phyloP scores from a whole-genome alignment of 2,113 vertebrate species.

The Cricetomys ansorgei region DNA sequence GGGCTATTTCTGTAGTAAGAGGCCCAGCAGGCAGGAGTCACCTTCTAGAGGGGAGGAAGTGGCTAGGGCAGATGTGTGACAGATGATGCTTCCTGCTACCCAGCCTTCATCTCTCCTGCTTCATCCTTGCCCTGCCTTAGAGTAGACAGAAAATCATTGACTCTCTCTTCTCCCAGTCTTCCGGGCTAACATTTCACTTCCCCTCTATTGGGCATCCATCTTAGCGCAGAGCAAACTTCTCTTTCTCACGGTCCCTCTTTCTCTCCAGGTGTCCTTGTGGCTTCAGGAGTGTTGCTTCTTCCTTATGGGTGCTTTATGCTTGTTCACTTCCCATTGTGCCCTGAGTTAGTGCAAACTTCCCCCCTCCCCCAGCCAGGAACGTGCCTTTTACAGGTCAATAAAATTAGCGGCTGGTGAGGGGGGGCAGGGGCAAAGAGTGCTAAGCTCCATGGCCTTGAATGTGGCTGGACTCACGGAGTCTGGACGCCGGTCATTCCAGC shows the following conservation, averaged over 20 bases:
- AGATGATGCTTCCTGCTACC: background rate
- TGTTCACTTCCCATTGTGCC: background rate
- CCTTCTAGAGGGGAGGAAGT: conserved; percentile 84
- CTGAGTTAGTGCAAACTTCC: background rate
- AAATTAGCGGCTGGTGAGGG: conserved; percentile 74
- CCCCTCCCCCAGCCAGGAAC: conserved; percentile 1
- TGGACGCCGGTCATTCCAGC: conserved; percentile 69
- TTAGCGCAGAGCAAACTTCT: background rate
- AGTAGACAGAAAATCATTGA: background rate
- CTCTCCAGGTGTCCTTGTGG: background rate
- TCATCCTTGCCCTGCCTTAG: background rate
- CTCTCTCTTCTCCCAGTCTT: background rate
- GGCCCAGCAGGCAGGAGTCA: conserved; percentile 89
- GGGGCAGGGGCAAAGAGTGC: conserved; percentile 52
- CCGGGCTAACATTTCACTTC: background rate
- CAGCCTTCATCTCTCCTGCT: background rate
- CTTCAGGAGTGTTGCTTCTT: background rate
- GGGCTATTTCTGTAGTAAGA: conserved; percentile 90
- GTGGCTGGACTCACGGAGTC: conserved; percentile 60
- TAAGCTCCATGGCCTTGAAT: conserved; percentile 75
- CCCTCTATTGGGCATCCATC: background rate
- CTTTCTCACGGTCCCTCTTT: background rate
- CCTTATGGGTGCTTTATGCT: background rate
- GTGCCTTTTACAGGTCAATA: conserved; percentile 79
- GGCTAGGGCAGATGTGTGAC: conserved; percentile 30